phyloP scores from a whole-genome alignment of 2,888 invertebrate genomes.

The Troides oblongomaculatus region DNA sequence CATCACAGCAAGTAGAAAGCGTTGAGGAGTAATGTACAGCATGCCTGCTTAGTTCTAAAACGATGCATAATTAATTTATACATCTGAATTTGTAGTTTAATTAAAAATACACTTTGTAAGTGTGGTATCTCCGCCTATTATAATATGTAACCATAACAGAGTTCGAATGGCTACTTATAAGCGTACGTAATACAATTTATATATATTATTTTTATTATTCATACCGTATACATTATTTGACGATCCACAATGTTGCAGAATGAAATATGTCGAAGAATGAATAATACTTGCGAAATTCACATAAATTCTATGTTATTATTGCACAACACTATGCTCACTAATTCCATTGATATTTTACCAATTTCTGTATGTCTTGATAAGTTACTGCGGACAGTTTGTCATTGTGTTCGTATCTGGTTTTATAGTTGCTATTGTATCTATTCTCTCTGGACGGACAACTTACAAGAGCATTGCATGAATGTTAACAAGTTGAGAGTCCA shows the following conservation, averaged over 20 bases:
- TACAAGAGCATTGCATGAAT: conserved; percentile 54
- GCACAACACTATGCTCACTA: conserved; percentile 39
- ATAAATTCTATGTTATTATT: conserved; percentile 11
- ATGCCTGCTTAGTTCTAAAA: conserved; percentile 70
- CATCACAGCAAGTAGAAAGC: conserved; percentile 66
- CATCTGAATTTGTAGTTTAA: conserved; percentile 77
- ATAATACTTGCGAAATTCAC: conserved; percentile 3
- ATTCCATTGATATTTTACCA: conserved; percentile 28
- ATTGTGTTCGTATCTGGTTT: conserved; percentile 5
- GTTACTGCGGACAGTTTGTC: background rate
- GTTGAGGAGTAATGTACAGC: conserved; percentile 52
- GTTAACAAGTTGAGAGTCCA: conserved; percentile 49
- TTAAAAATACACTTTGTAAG: conserved; percentile 73
- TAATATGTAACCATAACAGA: conserved; percentile 74
- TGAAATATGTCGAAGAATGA: conserved; percentile 33
- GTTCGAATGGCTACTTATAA: conserved; percentile 74
- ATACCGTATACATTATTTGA: conserved; percentile 54
- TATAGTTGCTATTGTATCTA: conserved; percentile 28
- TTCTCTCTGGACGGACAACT: conserved; percentile 65
- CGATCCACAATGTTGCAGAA: conserved; percentile 45
- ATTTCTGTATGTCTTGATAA: background rate
- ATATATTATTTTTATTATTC: conserved; percentile 65
- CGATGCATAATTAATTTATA: conserved; percentile 76
- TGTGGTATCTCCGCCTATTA: conserved; percentile 79
- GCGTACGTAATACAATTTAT: conserved; percentile 69